A percentile compares a stretch with the other conserved stretches of the same genome.
phyloP scores from a whole-genome alignment of 2,888 invertebrate species.

The Hedychridium roseum region DNA sequence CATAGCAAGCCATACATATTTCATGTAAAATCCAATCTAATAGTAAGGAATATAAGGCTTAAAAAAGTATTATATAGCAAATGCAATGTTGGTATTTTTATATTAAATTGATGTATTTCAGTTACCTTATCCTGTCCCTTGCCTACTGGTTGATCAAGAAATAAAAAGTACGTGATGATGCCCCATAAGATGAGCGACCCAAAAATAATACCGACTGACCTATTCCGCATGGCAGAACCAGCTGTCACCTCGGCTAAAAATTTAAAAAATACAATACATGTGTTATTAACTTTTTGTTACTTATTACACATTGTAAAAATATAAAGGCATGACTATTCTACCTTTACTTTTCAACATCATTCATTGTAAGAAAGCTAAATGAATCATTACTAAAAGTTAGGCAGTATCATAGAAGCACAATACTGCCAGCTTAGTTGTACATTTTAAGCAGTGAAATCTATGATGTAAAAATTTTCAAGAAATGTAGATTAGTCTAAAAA shows the following conservation, averaged over 20 bases:
- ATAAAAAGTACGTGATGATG: constrained; percentile 67
- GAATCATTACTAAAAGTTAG: not conserved
- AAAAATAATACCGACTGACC: constrained; percentile 57
- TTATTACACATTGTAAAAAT: not conserved
- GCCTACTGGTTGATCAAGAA: constrained; percentile 64
- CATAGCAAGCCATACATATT: constrained; percentile 1
- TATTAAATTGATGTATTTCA: not conserved
- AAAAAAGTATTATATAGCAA: too few relatives aligned
- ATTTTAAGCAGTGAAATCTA: too few relatives aligned
- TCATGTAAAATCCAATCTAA: not conserved
- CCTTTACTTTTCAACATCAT: not conserved
- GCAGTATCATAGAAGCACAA: not conserved
- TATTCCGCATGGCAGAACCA: constrained; percentile 60
- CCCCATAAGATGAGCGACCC: constrained; percentile 67
- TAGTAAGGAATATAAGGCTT: not conserved
- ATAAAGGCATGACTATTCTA: not conserved
- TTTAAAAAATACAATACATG: too few relatives aligned
- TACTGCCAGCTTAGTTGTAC: not conserved
- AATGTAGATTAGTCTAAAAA: too few relatives aligned
- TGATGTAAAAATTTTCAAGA: too few relatives aligned
- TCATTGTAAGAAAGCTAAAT: not conserved
- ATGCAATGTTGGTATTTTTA: constrained; percentile 2
- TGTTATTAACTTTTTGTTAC: too few relatives aligned
- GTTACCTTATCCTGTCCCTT: constrained; percentile 52
- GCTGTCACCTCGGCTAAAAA: constrained; percentile 51